Evolutionary conservation across 2,888 invertebrate species (phyloP), one percentile per base, ranked within the genome.

Genomic region (Scrobipalpa atriplicella): DNA sequence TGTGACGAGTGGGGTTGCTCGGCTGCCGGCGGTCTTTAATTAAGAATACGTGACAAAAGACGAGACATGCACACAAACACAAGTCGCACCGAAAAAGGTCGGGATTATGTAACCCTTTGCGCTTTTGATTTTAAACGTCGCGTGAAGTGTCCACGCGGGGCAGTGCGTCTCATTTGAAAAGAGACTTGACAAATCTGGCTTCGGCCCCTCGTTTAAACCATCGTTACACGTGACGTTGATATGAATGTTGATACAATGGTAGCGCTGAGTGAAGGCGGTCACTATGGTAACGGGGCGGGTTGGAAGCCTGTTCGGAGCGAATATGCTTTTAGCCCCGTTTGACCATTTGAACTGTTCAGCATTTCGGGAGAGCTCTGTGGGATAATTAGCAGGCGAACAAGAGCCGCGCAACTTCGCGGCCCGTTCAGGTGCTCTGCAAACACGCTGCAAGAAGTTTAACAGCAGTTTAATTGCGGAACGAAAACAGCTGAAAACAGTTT

Each of bases 21-120:
- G 80, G 87, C 87, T 84, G 85, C 85, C 83, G 82, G 82, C 83
- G 85, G 85, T 82, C 85, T 85, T 93, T 93, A 93, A 93, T 93
- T 93, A 93, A 92, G 93, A 92, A 91, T 92, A 93, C 93, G 93
- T 93, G 93, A 93, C 92, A 93, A 93, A 93, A 93, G 93, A 92
- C 87, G 91, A 88, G 90, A 89, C 89, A 86, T 85, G 85, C 87
- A 88, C 87, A 90, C 86, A 90, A 86, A 89, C 83, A 89, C 84
- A 89, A 88, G 88, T 84, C 80, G 83, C 81, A 75, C 75, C 76
- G 85, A 90, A 92, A 93, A 92, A 92, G 92, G 92, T 89, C 85
- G 81, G 90, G 92, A 92, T 91, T 92, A 92, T 78, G 85, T 89
- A 89, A 91, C 92, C 90, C 92, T 87, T 86, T 90, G 89, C 87